Conservation (phyloP, 2,888 invertebrate genomes). For the Calameuta filiformis region DNA sequence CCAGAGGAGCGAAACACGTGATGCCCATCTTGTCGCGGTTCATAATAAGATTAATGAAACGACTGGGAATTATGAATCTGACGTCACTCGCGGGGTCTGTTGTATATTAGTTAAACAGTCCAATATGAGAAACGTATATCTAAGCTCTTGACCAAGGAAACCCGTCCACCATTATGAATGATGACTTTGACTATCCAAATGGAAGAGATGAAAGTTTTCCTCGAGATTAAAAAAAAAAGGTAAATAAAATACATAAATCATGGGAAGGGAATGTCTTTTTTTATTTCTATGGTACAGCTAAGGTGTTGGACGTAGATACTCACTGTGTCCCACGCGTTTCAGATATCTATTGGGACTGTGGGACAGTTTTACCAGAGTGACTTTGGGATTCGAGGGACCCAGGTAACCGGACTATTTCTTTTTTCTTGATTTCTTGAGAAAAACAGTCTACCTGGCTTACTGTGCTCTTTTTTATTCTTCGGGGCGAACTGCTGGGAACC, state of each 20-base stretch:
- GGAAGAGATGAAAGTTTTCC: not conserved
- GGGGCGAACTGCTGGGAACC: not conserved
- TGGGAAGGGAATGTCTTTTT: not conserved
- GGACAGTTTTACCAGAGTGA: not conserved
- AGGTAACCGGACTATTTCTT: not conserved
- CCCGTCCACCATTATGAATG: not conserved
- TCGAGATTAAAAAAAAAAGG: not conserved
- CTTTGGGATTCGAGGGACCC: not conserved
- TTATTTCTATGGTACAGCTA: not conserved
- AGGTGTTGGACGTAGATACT: not conserved
- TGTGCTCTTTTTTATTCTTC: not conserved
- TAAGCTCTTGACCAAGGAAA: not conserved
- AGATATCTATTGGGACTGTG: not conserved
- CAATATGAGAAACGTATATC: not conserved
- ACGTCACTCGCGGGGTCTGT: not conserved
- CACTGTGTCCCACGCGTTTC: not conserved
- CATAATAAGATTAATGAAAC: constrained; percentile 21
- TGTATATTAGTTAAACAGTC: not conserved
- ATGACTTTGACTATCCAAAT: not conserved
- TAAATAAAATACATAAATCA: not conserved
- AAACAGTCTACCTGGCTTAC: not conserved
- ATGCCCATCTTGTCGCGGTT: constrained; percentile 35
- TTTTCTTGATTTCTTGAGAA: not conserved
- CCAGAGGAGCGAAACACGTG: constrained; percentile 33
- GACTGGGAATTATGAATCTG: constrained; percentile 3